Conservation (phyloP, 2,113 vertebrate species). For the Pygoscelis antarcticus region DNA sequence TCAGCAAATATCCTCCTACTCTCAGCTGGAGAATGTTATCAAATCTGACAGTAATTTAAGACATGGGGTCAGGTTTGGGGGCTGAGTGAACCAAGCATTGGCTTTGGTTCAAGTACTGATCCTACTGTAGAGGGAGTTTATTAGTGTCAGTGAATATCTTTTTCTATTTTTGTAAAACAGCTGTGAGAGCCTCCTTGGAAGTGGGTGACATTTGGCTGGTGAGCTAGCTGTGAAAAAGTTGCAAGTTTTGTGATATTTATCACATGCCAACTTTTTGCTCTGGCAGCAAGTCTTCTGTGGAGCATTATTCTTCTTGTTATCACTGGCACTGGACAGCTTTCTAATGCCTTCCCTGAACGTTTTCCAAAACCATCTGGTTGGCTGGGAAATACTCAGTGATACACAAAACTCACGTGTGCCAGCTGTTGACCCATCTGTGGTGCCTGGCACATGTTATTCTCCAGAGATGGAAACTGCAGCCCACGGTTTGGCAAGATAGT, state of each 20-base stretch:
- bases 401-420: neutral
- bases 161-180: neutral
- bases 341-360: neutral
- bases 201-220: neutral
- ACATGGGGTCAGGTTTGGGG: neutral
- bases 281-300: neutral
- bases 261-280: neutral
- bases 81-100: neutral
- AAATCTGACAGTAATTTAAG: neutral
- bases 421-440: constrained; percentile 27
- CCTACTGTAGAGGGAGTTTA: neutral
- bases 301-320: neutral
- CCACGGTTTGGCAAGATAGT: neutral
- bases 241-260: neutral
- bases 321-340: constrained; percentile 32
- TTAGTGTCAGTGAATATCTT: neutral
- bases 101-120: neutral
- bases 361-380: constrained; percentile 11
- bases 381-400: neutral
- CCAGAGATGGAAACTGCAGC: neutral
- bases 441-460: neutral
- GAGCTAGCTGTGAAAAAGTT: neutral
- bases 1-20: neutral
- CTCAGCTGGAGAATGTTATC: neutral
- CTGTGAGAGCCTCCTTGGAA: neutral